Base-by-base conservation (phyloP, 2,113 vertebrate species). In the Symphodus melops region DNA sequence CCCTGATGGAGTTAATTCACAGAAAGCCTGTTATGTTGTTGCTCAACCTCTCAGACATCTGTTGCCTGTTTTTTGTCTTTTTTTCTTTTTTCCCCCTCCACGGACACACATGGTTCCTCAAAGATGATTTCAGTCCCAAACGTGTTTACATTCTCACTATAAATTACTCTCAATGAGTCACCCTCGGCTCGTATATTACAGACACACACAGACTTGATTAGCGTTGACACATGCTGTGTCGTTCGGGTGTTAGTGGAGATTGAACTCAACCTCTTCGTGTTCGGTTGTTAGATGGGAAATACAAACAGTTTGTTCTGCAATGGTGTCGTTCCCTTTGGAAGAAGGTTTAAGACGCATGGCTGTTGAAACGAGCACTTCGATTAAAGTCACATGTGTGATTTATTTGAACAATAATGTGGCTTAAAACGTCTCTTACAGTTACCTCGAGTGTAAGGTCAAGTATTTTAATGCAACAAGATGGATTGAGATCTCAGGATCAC, bases 11-110 rank as follows among this genome's bases (percentile, higher is more conserved):
- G 78, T 79, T 74, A 86, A 86, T 87, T 86, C 83, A 89, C 86
- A 85, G 86, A 88, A 74, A 68, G 62, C 63, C 68, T 78, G 75
- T 75, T 81, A 37, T 17, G 70, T 52, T 88, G 72, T 90, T 91
- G 80, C 89, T 86, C 86, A 89, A 89, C 76, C 39, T 59, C 36
- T 61, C 62, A 66, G 77, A 91, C 89, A 91, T 91, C 88, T 90
- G 90, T 73, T 82, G 80, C 28, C 25, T 67, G 63, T 68, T 72
- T 79, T 66, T 37, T 52, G 51, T 16, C 64, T 41, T 23, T 28
- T 52, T 48, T 46, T 23, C 37, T 52, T 48, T 46, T 46, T 61
- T 44, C 61, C 9, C 39, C 19, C 49, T 59, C 58, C 71, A 57
- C 66, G 71, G 77, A 72, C 67, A 72, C 77, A 79, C 41, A 80